These are phyloP conservation scores for Coenonympha arcania DNA, from an alignment of 2,888 invertebrate species.

Conservation along the genomic window DNA sequence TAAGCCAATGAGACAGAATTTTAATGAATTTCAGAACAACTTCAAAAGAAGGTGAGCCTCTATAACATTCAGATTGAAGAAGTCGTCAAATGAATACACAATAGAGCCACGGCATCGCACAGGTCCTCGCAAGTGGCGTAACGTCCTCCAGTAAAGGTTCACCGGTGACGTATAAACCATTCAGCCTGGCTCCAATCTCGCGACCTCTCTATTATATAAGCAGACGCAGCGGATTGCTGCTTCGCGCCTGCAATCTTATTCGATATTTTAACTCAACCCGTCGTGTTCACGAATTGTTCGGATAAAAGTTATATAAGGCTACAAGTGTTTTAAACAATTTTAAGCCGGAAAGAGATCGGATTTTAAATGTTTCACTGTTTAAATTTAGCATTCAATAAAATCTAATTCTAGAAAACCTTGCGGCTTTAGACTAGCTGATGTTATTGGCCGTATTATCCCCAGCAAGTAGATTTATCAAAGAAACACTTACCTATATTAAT, in stretches of 20 bases:
- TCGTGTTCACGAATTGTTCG: neutral
- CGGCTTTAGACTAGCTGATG: no score
- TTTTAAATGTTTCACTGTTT: no score
- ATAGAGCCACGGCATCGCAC: constrained; percentile 56
- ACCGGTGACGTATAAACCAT: constrained; percentile 72
- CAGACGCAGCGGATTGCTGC: constrained; percentile 60
- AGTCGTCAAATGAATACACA: constrained; percentile 64
- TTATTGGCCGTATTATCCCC: no score
- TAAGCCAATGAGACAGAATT: no score
- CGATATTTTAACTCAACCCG: constrained; percentile 27
- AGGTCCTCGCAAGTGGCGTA: constrained; percentile 54
- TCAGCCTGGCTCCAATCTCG: constrained; percentile 68
- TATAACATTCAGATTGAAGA: constrained; percentile 26
- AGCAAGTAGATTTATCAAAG: no score
- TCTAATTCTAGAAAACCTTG: no score
- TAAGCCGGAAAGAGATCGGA: neutral
- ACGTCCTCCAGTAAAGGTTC: no score
- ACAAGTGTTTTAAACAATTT: no score
- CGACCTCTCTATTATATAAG: constrained; percentile 71
- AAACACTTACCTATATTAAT: no score
- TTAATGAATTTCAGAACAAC: no score
- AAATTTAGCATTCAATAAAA: no score
- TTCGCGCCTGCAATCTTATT: constrained; percentile 44
- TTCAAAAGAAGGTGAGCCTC: neutral
- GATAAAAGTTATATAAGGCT: neutral